Conservation (phyloP, 2,888 invertebrate species). For the Tenthredo scrophulariae region DNA sequence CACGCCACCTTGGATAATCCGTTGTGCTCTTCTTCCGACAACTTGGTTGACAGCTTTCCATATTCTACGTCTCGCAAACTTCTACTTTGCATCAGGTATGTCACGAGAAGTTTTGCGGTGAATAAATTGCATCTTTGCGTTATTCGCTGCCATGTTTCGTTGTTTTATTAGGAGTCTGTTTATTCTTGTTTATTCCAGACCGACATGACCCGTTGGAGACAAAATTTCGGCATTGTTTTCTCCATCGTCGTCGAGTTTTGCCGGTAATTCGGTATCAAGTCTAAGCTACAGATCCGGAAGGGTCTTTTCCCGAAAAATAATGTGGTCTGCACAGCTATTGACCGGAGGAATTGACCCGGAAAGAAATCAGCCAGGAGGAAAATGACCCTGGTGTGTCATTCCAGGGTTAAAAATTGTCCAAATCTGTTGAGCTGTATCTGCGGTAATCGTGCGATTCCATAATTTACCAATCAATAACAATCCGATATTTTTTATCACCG, state of each 20-base stretch:
- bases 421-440: not conserved
- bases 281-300: not conserved
- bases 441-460: not conserved
- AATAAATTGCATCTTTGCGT: slow-evolving; percentile 4
- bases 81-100: slow-evolving; percentile 2
- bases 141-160: not conserved
- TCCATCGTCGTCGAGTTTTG: not conserved
- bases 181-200: not conserved
- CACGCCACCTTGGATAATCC: not conserved
- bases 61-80: not conserved
- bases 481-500: not conserved
- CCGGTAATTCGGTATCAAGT: not conserved
- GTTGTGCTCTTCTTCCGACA: not conserved
- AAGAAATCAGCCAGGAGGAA: not conserved
- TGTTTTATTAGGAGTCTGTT: not conserved
- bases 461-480: not conserved
- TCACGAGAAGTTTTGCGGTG: not conserved
- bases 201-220: not conserved
- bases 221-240: no score
- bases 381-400: not conserved
- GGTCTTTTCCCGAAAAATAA: not conserved
- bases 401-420: not conserved
- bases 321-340: not conserved
- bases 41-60: slow-evolving; percentile 1
- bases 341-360: not conserved